Base-by-base conservation (phyloP, 2,113 vertebrate genomes). In the Epinephelus fuscoguttatus region DNA sequence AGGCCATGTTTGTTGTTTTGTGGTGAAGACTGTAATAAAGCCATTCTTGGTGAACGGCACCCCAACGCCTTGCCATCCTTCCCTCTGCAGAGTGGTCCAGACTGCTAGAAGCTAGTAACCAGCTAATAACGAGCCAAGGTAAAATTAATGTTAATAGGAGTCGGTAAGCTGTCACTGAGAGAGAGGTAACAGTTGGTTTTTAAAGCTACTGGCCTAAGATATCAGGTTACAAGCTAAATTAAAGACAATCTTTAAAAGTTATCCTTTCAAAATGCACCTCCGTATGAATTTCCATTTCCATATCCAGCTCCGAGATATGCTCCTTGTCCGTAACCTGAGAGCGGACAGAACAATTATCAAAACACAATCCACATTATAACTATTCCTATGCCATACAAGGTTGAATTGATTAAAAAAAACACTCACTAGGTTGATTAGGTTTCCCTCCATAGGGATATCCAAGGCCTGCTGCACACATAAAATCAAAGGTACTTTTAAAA, bases 291-390 rank as follows among this genome's bases (percentile, higher is more conserved):
- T 47, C 88, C 85, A 49, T 87, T 82, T 73, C 85, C 86, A 76
- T 92, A 84, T 83, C 89, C 91, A 72, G 78, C 85, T 30, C 80
- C 87, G 27, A 81, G 88, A 70, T 87, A 69, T 0, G 45, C 64
- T 57, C 88, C 90, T 82, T 82, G 88, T 67, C 90, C 90, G 2
- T 91, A 94, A 80, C 74, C 94, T 95, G 72, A 42, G 3, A 15
- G 30, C 11, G 79, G 10, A 60, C 23, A 85, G 14, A 50, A 9
- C 10, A 45, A 64, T 15, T 21, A 50, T 60, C 10, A n/a, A 71
- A 75, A 42, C 23, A 6, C 18, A 57, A 5, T 37, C 0, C 13
- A 17, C 30, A 59, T 69, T 8, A 17, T 37, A 50, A 62, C 33
- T 27, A 45, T 45, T 70, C 14, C 45, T 27, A 0, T 72, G 4